Conservation (phyloP, 1,140 invertebrate species). For the Tetramorium parvispinum region DNA sequence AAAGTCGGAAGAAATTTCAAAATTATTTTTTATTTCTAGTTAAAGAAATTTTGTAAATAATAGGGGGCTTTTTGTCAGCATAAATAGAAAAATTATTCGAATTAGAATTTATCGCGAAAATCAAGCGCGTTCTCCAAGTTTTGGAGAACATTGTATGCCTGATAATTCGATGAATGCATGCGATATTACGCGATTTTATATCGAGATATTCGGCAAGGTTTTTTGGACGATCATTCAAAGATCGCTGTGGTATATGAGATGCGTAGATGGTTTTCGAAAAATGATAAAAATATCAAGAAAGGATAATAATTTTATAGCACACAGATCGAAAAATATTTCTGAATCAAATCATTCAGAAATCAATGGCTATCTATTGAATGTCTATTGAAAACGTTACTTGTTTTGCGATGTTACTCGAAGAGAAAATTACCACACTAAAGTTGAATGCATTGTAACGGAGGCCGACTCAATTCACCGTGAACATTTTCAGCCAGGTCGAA, state of each 20-base stretch:
- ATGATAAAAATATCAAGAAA: background rate
- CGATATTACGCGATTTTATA: background rate
- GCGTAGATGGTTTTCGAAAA: background rate
- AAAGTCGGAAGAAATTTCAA: background rate
- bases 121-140: background rate
- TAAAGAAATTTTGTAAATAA: background rate
- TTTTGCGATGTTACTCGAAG: background rate
- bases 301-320: background rate
- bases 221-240: background rate
- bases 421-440: background rate
- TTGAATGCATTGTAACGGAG: background rate
- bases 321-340: background rate
- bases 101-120: background rate
- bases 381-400: background rate
- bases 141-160: background rate
- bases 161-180: too few relatives aligned
- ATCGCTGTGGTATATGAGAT: background rate
- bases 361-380: too few relatives aligned
- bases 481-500: constrained; percentile 31
- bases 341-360: background rate
- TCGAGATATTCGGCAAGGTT: background rate
- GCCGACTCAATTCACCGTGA: background rate
- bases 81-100: background rate
- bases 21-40: background rate
- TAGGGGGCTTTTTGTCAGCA: background rate